Conservation (phyloP, 2,797 vertebrate genomes). For the Pteronotus mesoamericanus region DNA sequence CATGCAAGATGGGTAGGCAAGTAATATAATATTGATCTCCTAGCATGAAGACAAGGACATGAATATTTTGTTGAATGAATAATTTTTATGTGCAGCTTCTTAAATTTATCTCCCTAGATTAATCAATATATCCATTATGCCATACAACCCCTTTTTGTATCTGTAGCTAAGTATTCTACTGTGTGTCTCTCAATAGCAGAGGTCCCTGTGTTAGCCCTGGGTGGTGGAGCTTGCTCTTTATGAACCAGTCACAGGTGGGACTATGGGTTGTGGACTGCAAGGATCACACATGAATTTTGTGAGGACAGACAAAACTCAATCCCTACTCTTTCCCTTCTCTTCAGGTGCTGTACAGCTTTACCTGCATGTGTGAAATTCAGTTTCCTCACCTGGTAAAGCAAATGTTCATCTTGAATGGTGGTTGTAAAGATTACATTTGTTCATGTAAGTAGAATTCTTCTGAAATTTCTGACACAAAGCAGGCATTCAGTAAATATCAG, state of each 20-base stretch:
- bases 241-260: not conserved
- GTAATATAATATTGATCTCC: not conserved
- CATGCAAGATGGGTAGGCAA: not conserved
- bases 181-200: not conserved
- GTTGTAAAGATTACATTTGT: not conserved
- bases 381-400: not conserved
- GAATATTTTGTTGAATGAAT: not conserved
- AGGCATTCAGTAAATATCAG: not conserved
- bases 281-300: not conserved
- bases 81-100: not conserved
- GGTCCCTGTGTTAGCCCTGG: not conserved
- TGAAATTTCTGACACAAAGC: not conserved
- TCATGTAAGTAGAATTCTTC: not conserved
- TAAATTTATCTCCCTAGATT: not conserved
- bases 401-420: not conserved
- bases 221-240: not conserved
- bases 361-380: not conserved
- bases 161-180: not conserved
- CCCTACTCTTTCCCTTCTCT: not conserved
- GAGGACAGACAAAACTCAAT: not conserved
- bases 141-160: not conserved
- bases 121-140: not conserved
- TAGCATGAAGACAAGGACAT: not conserved
- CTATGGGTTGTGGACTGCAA: not conserved
- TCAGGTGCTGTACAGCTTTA: not conserved